phyloP scores from a whole-genome alignment of 2,888 invertebrate genomes.

The Hemithea aestivaria region DNA sequence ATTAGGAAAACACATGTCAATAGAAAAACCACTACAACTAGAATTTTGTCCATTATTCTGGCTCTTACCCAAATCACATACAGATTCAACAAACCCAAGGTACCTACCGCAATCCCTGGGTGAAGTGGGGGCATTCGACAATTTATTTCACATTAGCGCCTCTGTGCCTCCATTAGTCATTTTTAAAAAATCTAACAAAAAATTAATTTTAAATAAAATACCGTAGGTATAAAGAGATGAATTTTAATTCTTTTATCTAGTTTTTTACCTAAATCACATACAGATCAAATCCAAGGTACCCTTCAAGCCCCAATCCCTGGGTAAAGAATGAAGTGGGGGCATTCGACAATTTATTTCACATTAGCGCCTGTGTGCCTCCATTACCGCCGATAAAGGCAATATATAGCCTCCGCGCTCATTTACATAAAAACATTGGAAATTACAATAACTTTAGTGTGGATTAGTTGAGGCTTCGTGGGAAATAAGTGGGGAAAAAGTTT shows the following conservation, averaged over 20 bases:
- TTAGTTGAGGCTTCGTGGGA: background rate
- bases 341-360: slow-evolving; percentile 71
- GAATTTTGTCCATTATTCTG: no score
- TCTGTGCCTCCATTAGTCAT: slow-evolving; percentile 60
- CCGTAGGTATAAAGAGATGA: no score
- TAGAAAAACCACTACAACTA: no score
- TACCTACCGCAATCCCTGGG: background rate
- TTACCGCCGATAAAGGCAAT: slow-evolving; percentile 50
- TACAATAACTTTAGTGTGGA: slow-evolving; percentile 3
- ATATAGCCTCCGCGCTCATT: slow-evolving; percentile 39
- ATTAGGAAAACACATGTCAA: no score
- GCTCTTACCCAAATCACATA: slow-evolving; percentile 18
- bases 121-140: slow-evolving; percentile 43
- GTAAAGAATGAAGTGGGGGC: slow-evolving; percentile 24
- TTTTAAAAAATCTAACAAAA: no score
- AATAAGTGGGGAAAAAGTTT: no score
- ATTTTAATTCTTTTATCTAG: no score
- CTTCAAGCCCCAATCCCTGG: no score
- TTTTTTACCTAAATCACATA: slow-evolving; percentile 19
- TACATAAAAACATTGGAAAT: slow-evolving; percentile 32
- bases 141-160: slow-evolving; percentile 74
- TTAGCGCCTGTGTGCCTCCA: slow-evolving; percentile 64
- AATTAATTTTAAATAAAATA: no score
- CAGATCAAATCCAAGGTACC: slow-evolving; percentile 11
- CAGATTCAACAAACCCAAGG: slow-evolving; percentile 10